These are phyloP conservation scores for Watsonalla cultraria DNA, from an alignment of 2,888 invertebrate species.

Conservation along the genomic window DNA sequence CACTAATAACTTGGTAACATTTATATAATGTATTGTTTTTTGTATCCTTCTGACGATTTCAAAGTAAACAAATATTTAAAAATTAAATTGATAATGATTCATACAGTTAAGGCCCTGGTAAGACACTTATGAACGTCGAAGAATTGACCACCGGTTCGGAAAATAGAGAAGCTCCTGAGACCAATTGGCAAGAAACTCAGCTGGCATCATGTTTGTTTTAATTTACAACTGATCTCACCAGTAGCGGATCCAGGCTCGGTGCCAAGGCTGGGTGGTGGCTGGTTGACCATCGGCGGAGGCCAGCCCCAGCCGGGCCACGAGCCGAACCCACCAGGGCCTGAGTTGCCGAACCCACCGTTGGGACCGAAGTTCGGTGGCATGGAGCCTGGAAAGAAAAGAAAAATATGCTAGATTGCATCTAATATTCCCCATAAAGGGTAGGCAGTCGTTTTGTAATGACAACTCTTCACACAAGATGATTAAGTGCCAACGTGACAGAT, in stretches of 20 bases:
- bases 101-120: too few species aligned
- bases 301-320: conserved; percentile 43
- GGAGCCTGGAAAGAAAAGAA: conserved; percentile 6
- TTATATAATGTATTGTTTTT: too few species aligned
- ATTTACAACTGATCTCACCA: conserved; percentile 24
- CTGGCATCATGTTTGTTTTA: not conserved
- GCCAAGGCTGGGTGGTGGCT: conserved; percentile 42
- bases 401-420: not conserved
- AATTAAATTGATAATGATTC: too few species aligned
- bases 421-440: too few species aligned
- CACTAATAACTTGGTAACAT: too few species aligned
- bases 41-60: too few species aligned
- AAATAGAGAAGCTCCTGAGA: conserved; percentile 9
- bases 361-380: conserved; percentile 8
- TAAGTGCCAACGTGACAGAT: too few species aligned
- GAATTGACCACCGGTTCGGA: too few species aligned
- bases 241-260: conserved; percentile 29
- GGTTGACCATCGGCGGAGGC: conserved; percentile 48
- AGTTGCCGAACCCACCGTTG: conserved; percentile 3
- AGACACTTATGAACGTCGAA: too few species aligned
- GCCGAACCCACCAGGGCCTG: conserved; percentile 9
- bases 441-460: too few species aligned
- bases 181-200: not conserved
- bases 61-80: too few species aligned
- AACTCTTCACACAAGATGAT: too few species aligned